Percentiles rank a stretch among this genome's conserved stretches.
Conservation (phyloP, 2,888 invertebrate genomes). For the Brachyptera putata region DNA sequence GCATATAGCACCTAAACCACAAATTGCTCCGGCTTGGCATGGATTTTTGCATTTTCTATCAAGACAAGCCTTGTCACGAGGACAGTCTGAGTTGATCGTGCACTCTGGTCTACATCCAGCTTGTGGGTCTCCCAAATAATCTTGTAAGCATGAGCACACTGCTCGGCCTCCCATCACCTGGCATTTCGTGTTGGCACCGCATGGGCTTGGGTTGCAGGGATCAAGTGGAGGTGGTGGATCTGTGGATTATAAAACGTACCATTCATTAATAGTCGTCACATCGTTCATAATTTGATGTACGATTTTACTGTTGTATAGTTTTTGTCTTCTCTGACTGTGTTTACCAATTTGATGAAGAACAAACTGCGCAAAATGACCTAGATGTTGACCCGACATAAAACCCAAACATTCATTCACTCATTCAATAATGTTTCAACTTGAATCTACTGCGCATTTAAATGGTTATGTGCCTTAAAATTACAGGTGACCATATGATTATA, state of each 20-base stretch:
- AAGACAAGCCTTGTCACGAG: conserved; percentile 67
- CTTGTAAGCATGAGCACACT: conserved; percentile 71
- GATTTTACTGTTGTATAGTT: no score
- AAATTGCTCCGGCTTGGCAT: conserved; percentile 48
- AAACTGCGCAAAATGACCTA: no score
- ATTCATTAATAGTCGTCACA: no score
- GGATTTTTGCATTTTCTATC: conserved; percentile 46
- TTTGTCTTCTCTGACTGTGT: no score
- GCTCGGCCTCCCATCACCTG: conserved; percentile 64
- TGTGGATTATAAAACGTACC: no score
- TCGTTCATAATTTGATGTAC: no score
- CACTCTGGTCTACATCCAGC: conserved; percentile 63
- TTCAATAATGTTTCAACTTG: not conserved
- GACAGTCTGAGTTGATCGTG: conserved; percentile 77
- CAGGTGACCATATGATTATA: no score
- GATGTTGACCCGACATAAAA: no score
- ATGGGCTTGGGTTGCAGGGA: conserved; percentile 70
- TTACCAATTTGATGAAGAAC: no score
- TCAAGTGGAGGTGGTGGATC: conserved; percentile 53
- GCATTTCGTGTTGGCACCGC: conserved; percentile 76
- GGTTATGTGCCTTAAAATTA: no score
- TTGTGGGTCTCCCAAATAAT: conserved; percentile 74
- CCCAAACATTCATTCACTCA: no score
- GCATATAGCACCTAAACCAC: conserved; percentile 78
- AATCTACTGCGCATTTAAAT: not conserved